Evolutionary conservation across 2,797 vertebrate species (phyloP), one percentile per base, ranked within the genome.

Genomic region (Xiphophorus birchmanni): DNA sequence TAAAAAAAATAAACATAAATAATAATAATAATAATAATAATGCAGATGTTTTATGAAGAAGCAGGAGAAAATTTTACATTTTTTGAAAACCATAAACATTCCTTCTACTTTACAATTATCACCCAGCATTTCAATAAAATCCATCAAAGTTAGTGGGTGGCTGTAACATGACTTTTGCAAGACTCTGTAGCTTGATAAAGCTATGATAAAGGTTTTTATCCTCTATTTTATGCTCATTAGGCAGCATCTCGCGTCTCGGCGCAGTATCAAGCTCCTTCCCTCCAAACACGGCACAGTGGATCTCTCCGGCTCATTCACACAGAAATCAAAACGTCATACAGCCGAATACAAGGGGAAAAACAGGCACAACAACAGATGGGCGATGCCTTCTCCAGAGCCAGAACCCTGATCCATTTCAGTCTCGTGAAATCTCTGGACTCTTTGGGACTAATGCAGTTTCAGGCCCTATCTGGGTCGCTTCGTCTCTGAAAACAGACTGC

Each of bases 281-380:
- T 78, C 79, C 78, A 35, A 67, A 37, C 32, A 9, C 82, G 44
- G 77, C 37, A 26, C 74, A 72, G 32, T 35, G 2, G 37, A 32
- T 7, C 77, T 77, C 65, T 73, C 52, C 82, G 47, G 77, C 73
- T 60, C 77, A 40, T 79, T 81, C 83, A 63, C 83, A 82, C 84
- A 80, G 47, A 65, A 78, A 85, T 79, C 80, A 77, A 54, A 87
- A 90, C 8, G n/a, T n/a, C 71, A 77, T 76, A 15, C 76, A 76
- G 32, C 15, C 0, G 37, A 44, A 42, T 18, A 17, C 23, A 17
- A 52, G 15, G 71, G 42, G 75, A 15, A 17, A n/a, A 23, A 37
- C 37, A 26, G 74, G 47, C 80, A 44, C 44, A 81, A 83, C 91
- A 89, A 87, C 90, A 94, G 91, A 91, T 93, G 92, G 88, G 81